Base-by-base conservation (phyloP, 2,113 vertebrate genomes). In the Strix uralensis region DNA sequence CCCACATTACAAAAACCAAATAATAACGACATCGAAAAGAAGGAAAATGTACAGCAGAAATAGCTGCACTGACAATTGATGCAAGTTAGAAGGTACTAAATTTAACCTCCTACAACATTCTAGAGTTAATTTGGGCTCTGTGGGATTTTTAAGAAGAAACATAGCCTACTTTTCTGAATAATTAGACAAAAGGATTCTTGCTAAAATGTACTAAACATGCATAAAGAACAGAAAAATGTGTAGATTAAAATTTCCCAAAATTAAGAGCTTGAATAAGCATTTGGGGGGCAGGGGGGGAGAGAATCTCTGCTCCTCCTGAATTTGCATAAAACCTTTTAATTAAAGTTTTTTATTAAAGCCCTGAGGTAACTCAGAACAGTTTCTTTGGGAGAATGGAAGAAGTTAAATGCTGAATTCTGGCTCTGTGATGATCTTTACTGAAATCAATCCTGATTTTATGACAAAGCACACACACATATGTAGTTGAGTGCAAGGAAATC, bases 71-170 rank as follows among this genome's bases (percentile, higher is more conserved):
- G 44, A 62, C 46, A 58, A 66, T 85, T 1, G 1, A 70, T 55
- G 38, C 18, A 62, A 94, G 58, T 79, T 81, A 95, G 89, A 91
- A 62, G 18, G 26, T 52, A 95, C 92, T 85, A 90, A 92, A 80
- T 91, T 57, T 85, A 95, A 93, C 84, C 57, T 94, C 86, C 89
- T 80, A 94, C 89, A 85, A 82, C 32, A 91, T 38, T 83, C 59
- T 54, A 40, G 69, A 96, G 83, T 82, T 91, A 95, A 95, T 95
- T 81, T 90, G 66, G 57, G 63, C 84, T 90, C 74, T 0, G 13
- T 83, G 81, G 66, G 91, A 54, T 86, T 95, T 92, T 94, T 87
- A 92, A 86, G 81, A 94, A 94, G 62, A 95, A 91, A 66, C n/a
- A 66, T 1, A 0, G 66, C 86, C 91, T 91, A 92, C 77, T 95